Percentiles rank a stretch among this genome's conserved stretches.
phyloP scores from a whole-genome alignment of 2,113 vertebrate genomes.

The Theristicus caerulescens region DNA sequence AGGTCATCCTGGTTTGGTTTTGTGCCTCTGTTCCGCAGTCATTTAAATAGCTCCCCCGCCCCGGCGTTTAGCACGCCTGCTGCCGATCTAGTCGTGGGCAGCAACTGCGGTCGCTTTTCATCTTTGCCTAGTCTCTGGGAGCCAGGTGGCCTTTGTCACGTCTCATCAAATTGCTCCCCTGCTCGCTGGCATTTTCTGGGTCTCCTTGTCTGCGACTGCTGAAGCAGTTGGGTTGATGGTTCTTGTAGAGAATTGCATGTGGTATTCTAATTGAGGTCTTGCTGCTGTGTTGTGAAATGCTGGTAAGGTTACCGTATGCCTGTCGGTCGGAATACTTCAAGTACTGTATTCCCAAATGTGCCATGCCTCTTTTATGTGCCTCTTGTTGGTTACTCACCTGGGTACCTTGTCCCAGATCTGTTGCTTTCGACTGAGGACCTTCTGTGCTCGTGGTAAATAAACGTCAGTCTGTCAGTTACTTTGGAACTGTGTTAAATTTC shows the following conservation, averaged over 20 bases:
- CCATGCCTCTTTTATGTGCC: background rate
- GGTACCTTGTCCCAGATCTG: background rate
- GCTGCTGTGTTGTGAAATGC: background rate
- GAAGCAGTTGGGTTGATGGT: background rate
- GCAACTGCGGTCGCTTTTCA: background rate
- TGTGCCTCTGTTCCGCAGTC: accelerated
- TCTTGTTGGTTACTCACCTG: background rate
- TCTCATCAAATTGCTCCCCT: background rate
- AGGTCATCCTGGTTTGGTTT: background rate
- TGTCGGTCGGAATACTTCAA: background rate
- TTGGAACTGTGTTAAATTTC: background rate
- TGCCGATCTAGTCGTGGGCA: accelerated
- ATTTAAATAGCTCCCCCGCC: background rate
- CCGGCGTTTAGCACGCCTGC: accelerated
- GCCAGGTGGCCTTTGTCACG: background rate
- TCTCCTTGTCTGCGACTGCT: background rate
- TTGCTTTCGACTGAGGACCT: accelerated
- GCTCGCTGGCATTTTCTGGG: background rate
- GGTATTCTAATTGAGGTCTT: background rate
- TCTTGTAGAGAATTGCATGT: accelerated
- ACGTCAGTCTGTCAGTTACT: background rate
- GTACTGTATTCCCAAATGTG: background rate
- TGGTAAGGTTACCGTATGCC: background rate
- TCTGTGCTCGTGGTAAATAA: background rate
- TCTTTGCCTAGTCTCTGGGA: background rate